phyloP scores from a whole-genome alignment of 2,113 vertebrate species.

The Acanthochromis polyacanthus region DNA sequence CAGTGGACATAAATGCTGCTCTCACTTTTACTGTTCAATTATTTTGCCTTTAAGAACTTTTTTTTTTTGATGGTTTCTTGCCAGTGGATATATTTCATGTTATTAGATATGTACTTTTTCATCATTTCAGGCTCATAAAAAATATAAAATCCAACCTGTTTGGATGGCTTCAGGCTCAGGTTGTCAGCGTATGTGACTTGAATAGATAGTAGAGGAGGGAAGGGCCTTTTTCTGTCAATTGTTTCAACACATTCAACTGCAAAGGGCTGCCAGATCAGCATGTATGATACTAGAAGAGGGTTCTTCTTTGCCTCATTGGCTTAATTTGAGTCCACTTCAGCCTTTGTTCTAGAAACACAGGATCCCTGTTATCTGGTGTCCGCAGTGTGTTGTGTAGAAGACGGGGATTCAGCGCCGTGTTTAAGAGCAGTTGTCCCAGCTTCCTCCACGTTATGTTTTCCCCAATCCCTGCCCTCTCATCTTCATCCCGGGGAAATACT shows the following conservation, averaged over 20 bases:
- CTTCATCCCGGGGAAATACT: constrained; percentile 60
- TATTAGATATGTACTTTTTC: constrained; percentile 26
- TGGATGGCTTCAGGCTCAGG: constrained; percentile 34
- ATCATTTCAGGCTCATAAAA: constrained; percentile 41
- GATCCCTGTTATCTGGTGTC: constrained; percentile 21
- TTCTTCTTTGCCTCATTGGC: constrained; percentile 28
- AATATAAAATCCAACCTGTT: constrained; percentile 44
- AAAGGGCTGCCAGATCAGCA: constrained; percentile 25
- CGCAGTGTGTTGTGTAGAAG: constrained; percentile 10
- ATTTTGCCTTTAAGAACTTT: constrained; percentile 19
- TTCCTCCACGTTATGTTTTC: constrained; percentile 27
- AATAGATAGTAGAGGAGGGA: constrained; percentile 32
- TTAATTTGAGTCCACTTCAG: constrained; percentile 47
- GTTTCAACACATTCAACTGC: constrained; percentile 23
- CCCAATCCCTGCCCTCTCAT: constrained; percentile 43
- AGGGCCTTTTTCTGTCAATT: not conserved
- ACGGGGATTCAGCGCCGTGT: constrained; percentile 9
- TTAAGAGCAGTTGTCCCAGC: constrained; percentile 18
- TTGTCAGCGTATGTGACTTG: constrained; percentile 34
- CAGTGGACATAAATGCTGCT: constrained; percentile 1
- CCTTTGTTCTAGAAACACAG: constrained; percentile 49
- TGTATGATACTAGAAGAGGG: constrained; percentile 7
- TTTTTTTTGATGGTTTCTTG: constrained; percentile 28
- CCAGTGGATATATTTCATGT: constrained; percentile 36
- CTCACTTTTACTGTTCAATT: constrained; percentile 23